A percentile compares a stretch with the other conserved stretches of the same genome.
These are phyloP conservation scores for Uropsilus gracilis DNA, from an alignment of 2,113 vertebrate genomes.

Conservation along the genomic window DNA sequence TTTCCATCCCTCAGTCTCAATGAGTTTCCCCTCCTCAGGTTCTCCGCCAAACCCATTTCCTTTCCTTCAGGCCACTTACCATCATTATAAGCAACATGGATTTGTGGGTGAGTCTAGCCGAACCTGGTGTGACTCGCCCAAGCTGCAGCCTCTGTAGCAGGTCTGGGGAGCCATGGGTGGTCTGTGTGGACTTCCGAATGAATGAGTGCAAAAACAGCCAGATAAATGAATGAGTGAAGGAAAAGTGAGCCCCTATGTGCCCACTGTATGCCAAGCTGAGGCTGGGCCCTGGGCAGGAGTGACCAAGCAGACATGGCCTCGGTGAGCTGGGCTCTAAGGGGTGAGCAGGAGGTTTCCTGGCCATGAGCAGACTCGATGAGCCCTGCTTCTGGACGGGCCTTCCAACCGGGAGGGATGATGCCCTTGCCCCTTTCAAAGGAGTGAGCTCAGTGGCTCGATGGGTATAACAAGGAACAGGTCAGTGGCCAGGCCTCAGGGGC, in stretches of 20 bases:
- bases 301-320: not conserved
- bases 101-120: slow-evolving; percentile 32
- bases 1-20: not conserved
- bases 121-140: not conserved
- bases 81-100: not conserved
- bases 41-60: slow-evolving; percentile 35
- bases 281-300: not conserved
- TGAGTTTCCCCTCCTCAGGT: slow-evolving; percentile 34
- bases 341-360: no score
- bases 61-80: slow-evolving; percentile 27
- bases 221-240: not conserved
- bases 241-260: not conserved
- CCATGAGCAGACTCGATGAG: no score
- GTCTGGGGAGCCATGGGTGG: rapidly evolving
- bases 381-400: no score
- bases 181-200: not conserved
- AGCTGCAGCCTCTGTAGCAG: not conserved
- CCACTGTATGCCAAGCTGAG: not conserved
- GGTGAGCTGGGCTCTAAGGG: no score
- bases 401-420: not conserved
- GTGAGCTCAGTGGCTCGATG: not conserved
- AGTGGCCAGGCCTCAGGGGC: not conserved
- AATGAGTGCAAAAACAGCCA: not conserved
- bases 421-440: not conserved
- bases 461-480: rapidly evolving